phyloP scores from a whole-genome alignment of 2,888 invertebrate species.

The Vanessa cardui region DNA sequence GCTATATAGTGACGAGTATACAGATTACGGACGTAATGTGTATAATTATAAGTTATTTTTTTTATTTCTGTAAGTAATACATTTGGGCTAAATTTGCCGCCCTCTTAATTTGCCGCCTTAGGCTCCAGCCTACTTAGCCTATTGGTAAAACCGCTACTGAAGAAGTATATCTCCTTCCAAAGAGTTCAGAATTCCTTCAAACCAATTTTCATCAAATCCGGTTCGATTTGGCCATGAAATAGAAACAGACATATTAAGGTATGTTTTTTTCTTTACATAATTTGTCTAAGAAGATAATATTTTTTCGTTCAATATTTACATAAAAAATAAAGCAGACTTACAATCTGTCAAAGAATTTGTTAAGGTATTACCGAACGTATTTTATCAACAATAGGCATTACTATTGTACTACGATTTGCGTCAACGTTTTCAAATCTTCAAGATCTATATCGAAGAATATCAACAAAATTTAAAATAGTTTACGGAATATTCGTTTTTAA shows the following conservation, averaged over 20 bases:
- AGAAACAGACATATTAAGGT: not conserved
- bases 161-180: no score
- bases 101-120: no score
- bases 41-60: no score
- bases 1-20: no score
- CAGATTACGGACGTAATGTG: no score
- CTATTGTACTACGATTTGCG: conserved; percentile 25
- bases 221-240: no score
- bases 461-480: not conserved
- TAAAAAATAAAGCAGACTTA: not conserved
- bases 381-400: conserved; percentile 20
- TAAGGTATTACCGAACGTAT: conserved; percentile 11
- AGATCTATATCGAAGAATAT: conserved; percentile 1
- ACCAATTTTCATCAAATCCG: no score
- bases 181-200: no score
- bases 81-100: no score
- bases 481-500: conserved; percentile 2
- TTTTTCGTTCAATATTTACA: not conserved
- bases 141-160: no score
- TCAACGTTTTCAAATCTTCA: conserved; percentile 20
- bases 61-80: no score
- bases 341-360: conserved; percentile 28
- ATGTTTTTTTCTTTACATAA: not conserved
- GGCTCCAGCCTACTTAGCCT: no score
- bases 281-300: not conserved